Conservation (phyloP, 1,140 invertebrate genomes). For the Caenorhabditis latens region DNA sequence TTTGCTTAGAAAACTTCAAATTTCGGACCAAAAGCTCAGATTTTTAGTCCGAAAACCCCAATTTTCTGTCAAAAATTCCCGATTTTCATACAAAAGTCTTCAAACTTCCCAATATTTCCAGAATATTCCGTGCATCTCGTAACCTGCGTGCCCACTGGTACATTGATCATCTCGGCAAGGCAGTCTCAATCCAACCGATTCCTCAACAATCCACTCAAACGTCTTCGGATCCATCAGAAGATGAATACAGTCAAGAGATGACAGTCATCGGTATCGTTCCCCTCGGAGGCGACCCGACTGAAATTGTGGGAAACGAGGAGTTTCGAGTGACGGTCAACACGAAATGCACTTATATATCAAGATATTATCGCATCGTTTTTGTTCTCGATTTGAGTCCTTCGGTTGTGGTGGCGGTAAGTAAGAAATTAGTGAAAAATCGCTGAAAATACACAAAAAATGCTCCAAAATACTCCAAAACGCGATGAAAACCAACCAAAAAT, state of each 20-base stretch:
- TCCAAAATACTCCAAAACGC: too few species aligned
- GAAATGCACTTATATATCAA: slow-evolving; percentile 79
- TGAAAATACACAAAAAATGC: too few species aligned
- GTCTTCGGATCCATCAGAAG: not conserved
- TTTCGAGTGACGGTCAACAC: slow-evolving; percentile 79
- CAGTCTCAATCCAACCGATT: slow-evolving; percentile 78
- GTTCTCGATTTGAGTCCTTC: slow-evolving; percentile 88
- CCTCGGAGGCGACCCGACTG: slow-evolving; percentile 10
- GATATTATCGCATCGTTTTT: slow-evolving; percentile 84
- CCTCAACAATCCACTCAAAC: not conserved
- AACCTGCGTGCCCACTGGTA: slow-evolving; percentile 86
- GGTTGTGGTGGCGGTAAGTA: slow-evolving; percentile 82
- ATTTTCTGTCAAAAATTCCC: too few species aligned
- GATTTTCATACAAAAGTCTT: not conserved
- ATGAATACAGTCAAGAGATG: slow-evolving; percentile 62
- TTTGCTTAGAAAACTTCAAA: too few species aligned
- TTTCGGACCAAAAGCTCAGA: too few species aligned
- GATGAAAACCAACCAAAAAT: too few species aligned
- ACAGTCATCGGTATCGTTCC: slow-evolving; percentile 65
- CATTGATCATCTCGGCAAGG: slow-evolving; percentile 83
- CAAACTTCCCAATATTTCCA: not conserved
- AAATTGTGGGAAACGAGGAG: slow-evolving; percentile 58
- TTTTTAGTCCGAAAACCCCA: too few species aligned
- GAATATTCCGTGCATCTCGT: slow-evolving; percentile 82
- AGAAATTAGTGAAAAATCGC: too few species aligned